These are phyloP conservation scores for Neomicropteryx cornuta DNA, from an alignment of 1,140 invertebrate genomes.

Conservation along the genomic window DNA sequence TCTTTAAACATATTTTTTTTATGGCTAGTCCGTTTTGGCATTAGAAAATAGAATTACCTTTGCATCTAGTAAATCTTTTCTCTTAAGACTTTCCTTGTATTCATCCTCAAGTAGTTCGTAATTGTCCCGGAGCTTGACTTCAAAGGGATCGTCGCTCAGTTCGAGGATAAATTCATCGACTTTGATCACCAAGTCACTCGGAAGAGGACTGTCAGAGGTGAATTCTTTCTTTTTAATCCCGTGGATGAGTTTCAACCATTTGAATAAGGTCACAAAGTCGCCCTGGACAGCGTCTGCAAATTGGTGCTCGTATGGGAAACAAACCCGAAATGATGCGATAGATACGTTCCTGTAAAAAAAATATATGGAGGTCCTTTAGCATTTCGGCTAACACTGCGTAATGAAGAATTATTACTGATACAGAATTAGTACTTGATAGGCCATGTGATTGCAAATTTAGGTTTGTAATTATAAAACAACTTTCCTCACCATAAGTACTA, in stretches of 20 bases:
- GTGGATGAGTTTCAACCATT: constrained; percentile 84
- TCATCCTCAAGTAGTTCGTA: constrained; percentile 94
- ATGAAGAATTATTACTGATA: no score
- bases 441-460: no score
- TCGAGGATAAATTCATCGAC: constrained; percentile 80
- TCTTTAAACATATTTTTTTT: no score
- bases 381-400: neutral
- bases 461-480: no score
- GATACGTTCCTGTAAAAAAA: constrained; percentile 36
- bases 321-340: constrained; percentile 58
- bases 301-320: constrained; percentile 87
- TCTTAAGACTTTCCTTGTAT: constrained; percentile 87
- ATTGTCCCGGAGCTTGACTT: constrained; percentile 91
- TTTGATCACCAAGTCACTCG: constrained; percentile 81
- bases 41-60: no score
- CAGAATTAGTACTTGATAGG: no score
- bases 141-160: constrained; percentile 95
- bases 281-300: constrained; percentile 90
- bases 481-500: no score
- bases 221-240: constrained; percentile 58
- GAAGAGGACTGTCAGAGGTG: constrained; percentile 54
- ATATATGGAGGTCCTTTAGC: no score
- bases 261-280: constrained; percentile 80
- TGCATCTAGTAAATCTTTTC: constrained; percentile 80
- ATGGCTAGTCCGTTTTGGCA: no score